These are phyloP conservation scores for Coluber constrictor DNA, from an alignment of 2,797 vertebrate species.

Conservation along the genomic window DNA sequence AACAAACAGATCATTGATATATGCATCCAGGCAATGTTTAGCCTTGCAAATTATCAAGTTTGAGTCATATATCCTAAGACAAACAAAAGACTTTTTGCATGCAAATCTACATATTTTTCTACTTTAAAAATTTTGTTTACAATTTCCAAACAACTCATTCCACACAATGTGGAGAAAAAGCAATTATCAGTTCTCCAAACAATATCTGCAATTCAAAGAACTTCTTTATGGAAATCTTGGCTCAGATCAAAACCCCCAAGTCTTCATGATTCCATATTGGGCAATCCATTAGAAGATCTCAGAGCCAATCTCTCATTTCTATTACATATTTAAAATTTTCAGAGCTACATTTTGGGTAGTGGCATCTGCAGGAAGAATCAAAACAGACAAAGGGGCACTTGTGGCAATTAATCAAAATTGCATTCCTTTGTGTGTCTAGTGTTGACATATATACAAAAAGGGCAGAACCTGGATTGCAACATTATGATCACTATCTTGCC, in stretches of 20 bases:
- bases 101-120: not conserved
- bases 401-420: not conserved
- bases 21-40: not conserved
- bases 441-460: not conserved
- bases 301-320: not conserved
- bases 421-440: not conserved
- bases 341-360: not conserved
- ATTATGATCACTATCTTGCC: not conserved
- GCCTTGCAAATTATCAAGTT: not conserved
- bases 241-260: not conserved
- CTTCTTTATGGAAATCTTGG: not conserved
- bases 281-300: not conserved
- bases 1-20: constrained; percentile 49
- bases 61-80: constrained; percentile 14
- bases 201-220: not conserved
- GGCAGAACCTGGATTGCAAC: not conserved
- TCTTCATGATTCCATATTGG: not conserved
- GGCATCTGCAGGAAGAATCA: not conserved
- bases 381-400: not conserved
- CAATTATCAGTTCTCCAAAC: not conserved
- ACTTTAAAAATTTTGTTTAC: constrained; percentile 15
- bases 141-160: constrained; percentile 20
- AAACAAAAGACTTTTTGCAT: constrained; percentile 20
- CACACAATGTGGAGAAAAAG: not conserved
- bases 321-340: not conserved